Evolutionary conservation across 2,888 invertebrate genomes (phyloP).

Genomic region (Synanthedon vespiformis): DNA sequence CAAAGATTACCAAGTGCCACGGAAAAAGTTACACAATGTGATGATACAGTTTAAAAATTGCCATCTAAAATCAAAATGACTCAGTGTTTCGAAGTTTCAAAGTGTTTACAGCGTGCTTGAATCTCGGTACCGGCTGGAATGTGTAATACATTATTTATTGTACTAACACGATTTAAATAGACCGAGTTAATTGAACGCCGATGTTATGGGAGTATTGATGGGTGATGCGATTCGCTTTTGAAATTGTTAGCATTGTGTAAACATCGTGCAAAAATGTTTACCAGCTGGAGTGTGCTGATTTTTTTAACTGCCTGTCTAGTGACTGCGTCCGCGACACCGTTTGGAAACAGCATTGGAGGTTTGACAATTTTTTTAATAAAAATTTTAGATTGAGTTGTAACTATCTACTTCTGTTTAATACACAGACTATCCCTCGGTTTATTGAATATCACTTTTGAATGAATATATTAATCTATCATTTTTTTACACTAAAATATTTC

Average conservation of each 20-base stretch:
- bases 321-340: constrained; percentile 18
- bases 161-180: constrained; percentile 32
- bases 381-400: constrained; percentile 12
- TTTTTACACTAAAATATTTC: constrained; percentile 3
- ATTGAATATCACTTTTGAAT: not conserved
- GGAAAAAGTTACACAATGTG: constrained; percentile 16
- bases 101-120: constrained; percentile 41
- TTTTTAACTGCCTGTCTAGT: constrained; percentile 25
- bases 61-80: constrained; percentile 42
- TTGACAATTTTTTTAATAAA: constrained; percentile 29
- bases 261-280: constrained; percentile 29
- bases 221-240: not conserved
- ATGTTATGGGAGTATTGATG: constrained; percentile 13
- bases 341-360: constrained; percentile 25
- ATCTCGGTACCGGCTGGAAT: constrained; percentile 32
- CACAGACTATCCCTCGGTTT: constrained; percentile 6
- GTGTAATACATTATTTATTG: constrained; percentile 24
- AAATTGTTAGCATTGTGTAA: not conserved
- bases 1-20: not conserved
- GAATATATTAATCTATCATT: not conserved
- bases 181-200: constrained; percentile 19
- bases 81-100: constrained; percentile 46
- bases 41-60: constrained; percentile 27
- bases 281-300: constrained; percentile 23
- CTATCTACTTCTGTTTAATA: constrained; percentile 14